A percentile compares a stretch with the other conserved stretches of the same genome.
Conservation (phyloP, 35 echinoderm and acorn worm genomes). For the Ptychodera flava region DNA sequence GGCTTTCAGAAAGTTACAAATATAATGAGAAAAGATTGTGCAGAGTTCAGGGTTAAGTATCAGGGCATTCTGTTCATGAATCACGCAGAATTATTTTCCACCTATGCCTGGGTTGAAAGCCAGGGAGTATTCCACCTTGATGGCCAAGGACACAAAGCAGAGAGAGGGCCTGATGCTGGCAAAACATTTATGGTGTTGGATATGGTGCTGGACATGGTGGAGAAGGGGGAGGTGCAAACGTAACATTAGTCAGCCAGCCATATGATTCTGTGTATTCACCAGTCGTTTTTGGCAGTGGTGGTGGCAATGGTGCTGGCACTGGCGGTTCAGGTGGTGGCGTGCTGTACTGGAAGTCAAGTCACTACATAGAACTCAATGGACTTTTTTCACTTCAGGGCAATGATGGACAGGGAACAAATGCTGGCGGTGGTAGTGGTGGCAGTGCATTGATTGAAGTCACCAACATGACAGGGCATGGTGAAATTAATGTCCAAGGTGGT, state of each 20-base stretch:
- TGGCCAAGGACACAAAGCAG: constrained; percentile 56
- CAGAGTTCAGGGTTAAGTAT: constrained; percentile 78
- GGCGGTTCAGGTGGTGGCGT: constrained; percentile 79
- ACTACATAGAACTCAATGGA: constrained; percentile 80
- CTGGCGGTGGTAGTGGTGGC: constrained; percentile 80
- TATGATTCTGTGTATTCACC: constrained; percentile 69
- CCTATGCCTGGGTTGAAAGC: constrained; percentile 86
- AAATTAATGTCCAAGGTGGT: constrained; percentile 54
- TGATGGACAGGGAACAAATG: constrained; percentile 31
- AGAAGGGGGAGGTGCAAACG: constrained; percentile 65
- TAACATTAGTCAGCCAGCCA: constrained; percentile 47
- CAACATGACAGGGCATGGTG: constrained; percentile 91
- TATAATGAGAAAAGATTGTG: constrained; percentile 57
- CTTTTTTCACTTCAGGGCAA: constrained; percentile 49
- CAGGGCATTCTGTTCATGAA: constrained; percentile 66
- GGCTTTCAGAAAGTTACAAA: constrained; percentile 52
- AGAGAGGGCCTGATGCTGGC: constrained; percentile 58
- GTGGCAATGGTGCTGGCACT: constrained; percentile 52
- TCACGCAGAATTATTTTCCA: constrained; percentile 60
- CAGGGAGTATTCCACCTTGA: constrained; percentile 84
- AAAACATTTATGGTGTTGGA: constrained; percentile 30
- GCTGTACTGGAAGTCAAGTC: constrained; percentile 65
- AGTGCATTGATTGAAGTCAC: constrained; percentile 74
- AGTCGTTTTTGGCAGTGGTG: constrained; percentile 65
- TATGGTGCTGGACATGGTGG: constrained; percentile 89